Conservation (phyloP, 2,888 invertebrate species). For the Lithophane semibrunnea region DNA sequence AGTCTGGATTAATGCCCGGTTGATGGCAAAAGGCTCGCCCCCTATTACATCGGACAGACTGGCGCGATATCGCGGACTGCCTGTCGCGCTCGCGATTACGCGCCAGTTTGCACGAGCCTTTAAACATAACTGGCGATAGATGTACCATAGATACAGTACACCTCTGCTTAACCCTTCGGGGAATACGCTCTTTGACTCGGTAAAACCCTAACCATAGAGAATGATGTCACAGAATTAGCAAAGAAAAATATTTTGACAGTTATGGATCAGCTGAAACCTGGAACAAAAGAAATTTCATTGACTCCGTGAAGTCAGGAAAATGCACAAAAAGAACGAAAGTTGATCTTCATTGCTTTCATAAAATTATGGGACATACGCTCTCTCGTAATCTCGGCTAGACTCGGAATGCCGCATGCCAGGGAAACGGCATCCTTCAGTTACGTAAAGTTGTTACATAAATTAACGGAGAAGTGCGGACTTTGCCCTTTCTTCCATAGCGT, state of each 20-base stretch:
- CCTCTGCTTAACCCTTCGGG: too few species aligned
- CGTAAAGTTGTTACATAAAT: slow-evolving; percentile 28
- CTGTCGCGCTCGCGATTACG: too few species aligned
- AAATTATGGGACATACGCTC: too few species aligned
- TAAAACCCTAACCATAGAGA: neutral
- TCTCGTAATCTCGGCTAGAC: slow-evolving; percentile 1
- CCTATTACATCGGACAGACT: too few species aligned
- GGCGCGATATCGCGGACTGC: too few species aligned
- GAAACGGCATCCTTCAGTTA: slow-evolving; percentile 7
- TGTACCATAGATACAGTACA: too few species aligned
- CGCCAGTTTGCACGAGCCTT: too few species aligned
- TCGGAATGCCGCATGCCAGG: neutral
- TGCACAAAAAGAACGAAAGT: neutral
- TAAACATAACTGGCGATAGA: too few species aligned
- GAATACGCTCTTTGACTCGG: neutral
- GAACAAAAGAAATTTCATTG: neutral
- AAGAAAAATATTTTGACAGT: too few species aligned
- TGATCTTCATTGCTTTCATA: neutral
- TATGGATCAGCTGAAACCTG: neutral
- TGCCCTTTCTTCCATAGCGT: slow-evolving; percentile 9
- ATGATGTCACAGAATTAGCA: too few species aligned
- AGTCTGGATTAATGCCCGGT: neutral
- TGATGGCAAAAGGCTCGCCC: neutral
- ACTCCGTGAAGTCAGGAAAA: neutral
- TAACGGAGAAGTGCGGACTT: slow-evolving; percentile 31